Conservation (phyloP, 1,140 invertebrate species). For the Mizuhopecten yessoensis region DNA sequence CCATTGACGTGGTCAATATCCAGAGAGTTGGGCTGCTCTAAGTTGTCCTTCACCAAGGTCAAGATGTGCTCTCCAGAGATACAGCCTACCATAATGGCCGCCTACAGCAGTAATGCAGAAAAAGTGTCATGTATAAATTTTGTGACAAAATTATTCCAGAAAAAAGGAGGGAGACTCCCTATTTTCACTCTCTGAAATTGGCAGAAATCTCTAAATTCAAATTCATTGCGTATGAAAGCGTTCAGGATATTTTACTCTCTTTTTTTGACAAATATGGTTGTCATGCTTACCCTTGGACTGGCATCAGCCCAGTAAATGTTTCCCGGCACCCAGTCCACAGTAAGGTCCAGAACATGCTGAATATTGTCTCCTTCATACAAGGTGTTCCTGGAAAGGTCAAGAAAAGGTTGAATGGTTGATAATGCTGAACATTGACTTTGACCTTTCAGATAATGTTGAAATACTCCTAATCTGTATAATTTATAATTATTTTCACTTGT, state of each 20-base stretch:
- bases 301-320: constrained; percentile 15
- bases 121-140: too few species aligned
- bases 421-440: too few species aligned
- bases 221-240: too few species aligned
- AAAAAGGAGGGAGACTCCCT: too few species aligned
- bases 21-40: not conserved
- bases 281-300: not conserved
- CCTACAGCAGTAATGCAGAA: not conserved
- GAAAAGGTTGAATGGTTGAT: not conserved
- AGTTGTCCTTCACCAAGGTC: not conserved
- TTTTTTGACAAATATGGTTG: too few species aligned
- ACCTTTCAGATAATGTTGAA: too few species aligned
- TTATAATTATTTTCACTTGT: too few species aligned
- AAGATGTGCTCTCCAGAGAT: not conserved
- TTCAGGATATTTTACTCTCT: too few species aligned
- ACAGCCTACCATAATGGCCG: not conserved
- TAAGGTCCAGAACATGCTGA: not conserved
- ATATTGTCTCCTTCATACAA: not conserved
- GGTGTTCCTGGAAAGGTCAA: not conserved
- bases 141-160: too few species aligned
- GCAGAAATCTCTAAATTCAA: too few species aligned
- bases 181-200: too few species aligned
- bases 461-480: too few species aligned
- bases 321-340: not conserved
- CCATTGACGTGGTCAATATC: constrained; percentile 13